Conservation (phyloP, 2,797 vertebrate genomes). For the Pseudochirops cupreus region DNA sequence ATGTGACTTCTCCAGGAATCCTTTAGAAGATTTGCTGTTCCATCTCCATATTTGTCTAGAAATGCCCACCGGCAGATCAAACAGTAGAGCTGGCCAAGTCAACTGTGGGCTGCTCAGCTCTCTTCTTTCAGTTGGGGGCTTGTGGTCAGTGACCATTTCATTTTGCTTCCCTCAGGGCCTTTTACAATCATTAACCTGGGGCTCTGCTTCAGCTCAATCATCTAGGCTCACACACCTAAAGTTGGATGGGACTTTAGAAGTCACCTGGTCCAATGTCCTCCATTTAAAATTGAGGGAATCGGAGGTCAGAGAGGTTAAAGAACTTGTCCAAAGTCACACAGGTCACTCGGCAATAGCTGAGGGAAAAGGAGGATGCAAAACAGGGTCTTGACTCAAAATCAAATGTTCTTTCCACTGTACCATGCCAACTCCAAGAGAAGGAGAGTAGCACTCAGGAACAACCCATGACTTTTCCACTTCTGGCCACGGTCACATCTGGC, state of each 20-base stretch:
- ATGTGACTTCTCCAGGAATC: background rate
- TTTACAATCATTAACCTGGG: background rate
- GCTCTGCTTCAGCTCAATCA: background rate
- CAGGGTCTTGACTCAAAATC: background rate
- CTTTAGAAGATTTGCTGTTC: constrained; percentile 28
- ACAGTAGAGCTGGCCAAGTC: constrained; percentile 11
- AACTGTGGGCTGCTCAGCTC: background rate
- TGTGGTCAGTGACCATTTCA: background rate
- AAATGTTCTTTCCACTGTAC: background rate
- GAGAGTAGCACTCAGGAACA: constrained; percentile 6
- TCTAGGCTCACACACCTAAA: background rate
- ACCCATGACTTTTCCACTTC: background rate
- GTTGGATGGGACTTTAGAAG: background rate
- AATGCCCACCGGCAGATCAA: constrained; percentile 2
- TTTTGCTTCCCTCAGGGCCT: background rate
- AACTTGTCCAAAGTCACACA: background rate
- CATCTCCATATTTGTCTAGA: constrained; percentile 42
- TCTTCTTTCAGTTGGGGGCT: background rate
- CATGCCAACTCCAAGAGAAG: background rate
- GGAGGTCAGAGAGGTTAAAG: background rate
- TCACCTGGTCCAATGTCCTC: background rate
- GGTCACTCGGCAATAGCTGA: background rate
- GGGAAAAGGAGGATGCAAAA: background rate
- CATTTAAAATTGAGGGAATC: background rate
- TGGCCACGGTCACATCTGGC: background rate